phyloP scores from a whole-genome alignment of 2,888 invertebrate species.

The Polymixis lichenea region DNA sequence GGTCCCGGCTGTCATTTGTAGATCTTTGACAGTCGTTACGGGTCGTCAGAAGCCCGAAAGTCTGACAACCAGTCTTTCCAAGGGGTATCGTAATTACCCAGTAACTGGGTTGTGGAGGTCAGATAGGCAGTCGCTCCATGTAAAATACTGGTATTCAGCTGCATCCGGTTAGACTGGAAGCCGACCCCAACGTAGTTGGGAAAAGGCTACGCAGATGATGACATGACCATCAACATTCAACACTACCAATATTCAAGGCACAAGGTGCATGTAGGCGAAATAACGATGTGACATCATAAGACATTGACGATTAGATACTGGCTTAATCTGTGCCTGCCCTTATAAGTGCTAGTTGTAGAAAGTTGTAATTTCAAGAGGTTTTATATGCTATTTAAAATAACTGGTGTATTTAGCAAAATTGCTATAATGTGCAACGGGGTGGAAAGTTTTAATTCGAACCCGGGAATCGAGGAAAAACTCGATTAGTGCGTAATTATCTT shows the following conservation, averaged over 20 bases:
- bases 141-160: too few relatives aligned
- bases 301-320: slow-evolving; percentile 31
- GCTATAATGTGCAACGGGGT: slow-evolving; percentile 15
- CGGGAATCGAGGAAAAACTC: slow-evolving; percentile 45
- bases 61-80: too few relatives aligned
- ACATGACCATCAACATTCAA: slow-evolving; percentile 1
- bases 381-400: slow-evolving; percentile 19
- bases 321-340: slow-evolving; percentile 15
- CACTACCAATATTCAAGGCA: slow-evolving; percentile 18
- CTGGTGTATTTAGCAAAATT: slow-evolving; percentile 12
- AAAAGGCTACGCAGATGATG: too few relatives aligned
- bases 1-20: too few relatives aligned
- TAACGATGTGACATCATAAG: slow-evolving; percentile 20
- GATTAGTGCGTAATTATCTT: slow-evolving; percentile 47
- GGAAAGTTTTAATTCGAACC: slow-evolving; percentile 55
- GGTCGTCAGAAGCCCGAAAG: too few relatives aligned
- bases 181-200: too few relatives aligned
- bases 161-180: too few relatives aligned
- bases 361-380: slow-evolving; percentile 35
- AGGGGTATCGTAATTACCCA: too few relatives aligned
- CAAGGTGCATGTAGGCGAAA: slow-evolving; percentile 35
- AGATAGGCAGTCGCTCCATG: too few relatives aligned
- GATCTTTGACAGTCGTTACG: too few relatives aligned
- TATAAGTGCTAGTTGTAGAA: slow-evolving; percentile 31
- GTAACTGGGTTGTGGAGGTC: too few relatives aligned